Evolutionary conservation across 2,113 vertebrate genomes (phyloP).

Genomic region (Grus americana): DNA sequence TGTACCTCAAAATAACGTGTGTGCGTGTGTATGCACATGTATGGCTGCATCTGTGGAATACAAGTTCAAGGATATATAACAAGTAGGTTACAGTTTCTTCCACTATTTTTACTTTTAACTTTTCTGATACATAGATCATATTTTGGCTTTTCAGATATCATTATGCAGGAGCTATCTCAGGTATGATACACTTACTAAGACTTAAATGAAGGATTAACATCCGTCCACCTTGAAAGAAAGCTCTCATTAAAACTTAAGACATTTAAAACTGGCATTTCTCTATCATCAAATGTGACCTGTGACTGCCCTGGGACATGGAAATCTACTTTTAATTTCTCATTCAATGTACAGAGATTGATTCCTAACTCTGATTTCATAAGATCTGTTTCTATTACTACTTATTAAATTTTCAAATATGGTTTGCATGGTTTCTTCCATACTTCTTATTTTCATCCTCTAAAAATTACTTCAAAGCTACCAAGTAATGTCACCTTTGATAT

Average conservation of each 20-base stretch:
- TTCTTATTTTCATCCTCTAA: neutral
- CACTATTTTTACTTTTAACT: neutral
- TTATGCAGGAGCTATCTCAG: neutral
- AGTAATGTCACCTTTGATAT: neutral
- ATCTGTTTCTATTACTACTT: neutral
- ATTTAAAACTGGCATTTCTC: neutral
- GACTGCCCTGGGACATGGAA: neutral
- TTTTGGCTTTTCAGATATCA: neutral
- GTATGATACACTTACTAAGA: neutral
- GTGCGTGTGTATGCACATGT: rapidly evolving
- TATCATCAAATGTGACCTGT: neutral
- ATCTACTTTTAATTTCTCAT: neutral
- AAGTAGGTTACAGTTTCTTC: neutral
- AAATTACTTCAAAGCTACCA: neutral
- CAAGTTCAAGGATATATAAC: neutral
- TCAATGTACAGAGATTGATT: neutral
- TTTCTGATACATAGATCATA: neutral
- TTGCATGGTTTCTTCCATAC: neutral
- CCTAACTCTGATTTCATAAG: neutral
- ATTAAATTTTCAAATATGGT: neutral
- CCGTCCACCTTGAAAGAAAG: neutral
- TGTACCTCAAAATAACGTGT: neutral
- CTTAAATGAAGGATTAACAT: neutral
- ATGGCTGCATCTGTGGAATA: neutral
- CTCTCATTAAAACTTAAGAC: neutral